Conservation (phyloP, 2,797 vertebrate genomes). For the Huso huso region DNA sequence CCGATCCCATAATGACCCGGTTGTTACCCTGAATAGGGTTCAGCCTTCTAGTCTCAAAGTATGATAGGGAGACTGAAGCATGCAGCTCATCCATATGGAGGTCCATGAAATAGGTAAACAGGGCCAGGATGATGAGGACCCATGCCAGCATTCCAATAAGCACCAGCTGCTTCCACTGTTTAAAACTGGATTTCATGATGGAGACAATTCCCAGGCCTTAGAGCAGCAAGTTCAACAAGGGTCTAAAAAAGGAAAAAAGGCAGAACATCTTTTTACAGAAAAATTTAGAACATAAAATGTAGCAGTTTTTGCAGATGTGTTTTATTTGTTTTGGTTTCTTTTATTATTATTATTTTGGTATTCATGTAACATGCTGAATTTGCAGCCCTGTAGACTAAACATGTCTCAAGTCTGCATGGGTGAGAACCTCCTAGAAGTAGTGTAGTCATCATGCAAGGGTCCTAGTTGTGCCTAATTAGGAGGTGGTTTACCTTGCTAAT, state of each 20-base stretch:
- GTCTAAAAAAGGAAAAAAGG: slow-evolving; percentile 20
- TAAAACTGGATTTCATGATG: slow-evolving; percentile 64
- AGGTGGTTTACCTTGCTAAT: too few relatives aligned
- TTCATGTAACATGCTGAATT: too few relatives aligned
- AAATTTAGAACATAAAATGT: too few relatives aligned
- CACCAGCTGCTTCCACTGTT: slow-evolving; percentile 82
- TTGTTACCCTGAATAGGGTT: slow-evolving; percentile 74
- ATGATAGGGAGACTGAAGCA: slow-evolving; percentile 66
- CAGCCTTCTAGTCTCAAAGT: slow-evolving; percentile 77
- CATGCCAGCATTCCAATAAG: slow-evolving; percentile 84
- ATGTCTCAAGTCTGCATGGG: too few relatives aligned
- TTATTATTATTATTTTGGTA: too few relatives aligned
- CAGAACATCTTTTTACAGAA: too few relatives aligned
- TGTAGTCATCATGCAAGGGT: too few relatives aligned
- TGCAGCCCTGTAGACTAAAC: too few relatives aligned
- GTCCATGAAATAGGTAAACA: slow-evolving; percentile 92
- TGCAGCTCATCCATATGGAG: slow-evolving; percentile 68
- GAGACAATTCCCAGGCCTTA: slow-evolving; percentile 6
- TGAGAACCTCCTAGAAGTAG: too few relatives aligned
- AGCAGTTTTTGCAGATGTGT: too few relatives aligned
- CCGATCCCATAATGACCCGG: slow-evolving; percentile 63
- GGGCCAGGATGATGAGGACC: slow-evolving; percentile 82
- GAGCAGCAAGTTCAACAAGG: slow-evolving; percentile 22
- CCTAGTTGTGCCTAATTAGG: too few relatives aligned
- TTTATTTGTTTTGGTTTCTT: too few relatives aligned